Conservation (phyloP, 2,113 vertebrate genomes). For the Cyrtonyx montezumae region DNA sequence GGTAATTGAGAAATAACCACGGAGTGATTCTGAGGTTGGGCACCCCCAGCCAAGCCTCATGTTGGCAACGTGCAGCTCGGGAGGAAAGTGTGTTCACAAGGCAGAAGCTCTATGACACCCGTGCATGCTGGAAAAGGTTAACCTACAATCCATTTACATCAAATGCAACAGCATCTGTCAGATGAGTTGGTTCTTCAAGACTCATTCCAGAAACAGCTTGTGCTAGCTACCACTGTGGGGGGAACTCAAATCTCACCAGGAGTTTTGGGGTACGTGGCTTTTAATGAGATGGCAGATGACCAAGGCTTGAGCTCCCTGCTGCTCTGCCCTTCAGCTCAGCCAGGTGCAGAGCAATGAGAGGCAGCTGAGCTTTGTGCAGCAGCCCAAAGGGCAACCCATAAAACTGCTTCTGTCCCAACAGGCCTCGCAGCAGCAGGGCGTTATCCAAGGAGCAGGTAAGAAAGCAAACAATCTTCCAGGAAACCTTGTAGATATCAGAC, state of each 20-base stretch:
- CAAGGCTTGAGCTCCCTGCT: not conserved
- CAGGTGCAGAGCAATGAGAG: not conserved
- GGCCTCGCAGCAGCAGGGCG: not conserved
- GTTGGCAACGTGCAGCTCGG: not conserved
- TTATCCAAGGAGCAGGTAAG: not conserved
- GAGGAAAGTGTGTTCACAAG: not conserved
- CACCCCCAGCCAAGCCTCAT: not conserved
- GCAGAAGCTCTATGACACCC: not conserved
- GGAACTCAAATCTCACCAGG: not conserved
- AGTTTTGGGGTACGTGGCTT: not conserved
- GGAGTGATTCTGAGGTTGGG: not conserved
- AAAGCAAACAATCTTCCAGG: not conserved
- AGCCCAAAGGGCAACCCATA: not conserved
- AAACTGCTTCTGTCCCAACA: not conserved
- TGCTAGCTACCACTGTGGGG: not conserved
- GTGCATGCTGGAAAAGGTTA: not conserved
- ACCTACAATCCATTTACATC: not conserved
- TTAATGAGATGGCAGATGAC: not conserved
- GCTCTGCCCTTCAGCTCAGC: not conserved
- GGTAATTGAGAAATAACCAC: not conserved
- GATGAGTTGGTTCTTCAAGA: not conserved
- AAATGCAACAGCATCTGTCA: not conserved
- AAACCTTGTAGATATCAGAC: not conserved
- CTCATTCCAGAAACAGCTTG: not conserved
- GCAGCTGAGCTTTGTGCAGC: rapidly evolving